Evolutionary conservation across 2,797 vertebrate species (phyloP).

Genomic region (Dromococcyx pavoninus): DNA sequence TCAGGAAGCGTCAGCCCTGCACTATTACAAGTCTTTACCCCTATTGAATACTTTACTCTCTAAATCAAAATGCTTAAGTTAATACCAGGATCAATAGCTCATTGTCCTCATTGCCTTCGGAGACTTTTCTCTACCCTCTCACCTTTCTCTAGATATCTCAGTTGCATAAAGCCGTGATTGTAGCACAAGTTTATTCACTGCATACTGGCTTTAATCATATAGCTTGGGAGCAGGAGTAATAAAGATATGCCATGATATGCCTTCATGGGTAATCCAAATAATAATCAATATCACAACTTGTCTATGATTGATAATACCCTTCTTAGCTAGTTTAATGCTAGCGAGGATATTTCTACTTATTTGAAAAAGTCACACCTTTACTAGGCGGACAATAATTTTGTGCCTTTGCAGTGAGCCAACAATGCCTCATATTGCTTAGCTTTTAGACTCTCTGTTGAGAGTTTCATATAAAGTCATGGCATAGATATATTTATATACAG

Average conservation of each 20-base stretch:
- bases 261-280: not conserved
- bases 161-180: not conserved
- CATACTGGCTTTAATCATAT: not conserved
- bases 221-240: not conserved
- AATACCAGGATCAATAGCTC: not conserved
- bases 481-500: not conserved
- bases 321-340: not conserved
- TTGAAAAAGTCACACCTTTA: not conserved
- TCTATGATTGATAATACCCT: not conserved
- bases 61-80: not conserved
- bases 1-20: not conserved
- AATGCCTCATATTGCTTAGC: not conserved
- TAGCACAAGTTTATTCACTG: not conserved
- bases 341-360: not conserved
- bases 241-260: not conserved
- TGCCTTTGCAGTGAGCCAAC: not conserved
- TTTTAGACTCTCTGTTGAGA: not conserved
- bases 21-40: not conserved
- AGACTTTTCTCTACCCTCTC: not conserved
- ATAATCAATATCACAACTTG: not conserved
- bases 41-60: not conserved
- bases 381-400: not conserved
- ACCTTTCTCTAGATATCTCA: not conserved
- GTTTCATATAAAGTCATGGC: not conserved
- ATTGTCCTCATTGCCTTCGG: not conserved